Evolutionary conservation across 2,113 vertebrate species (phyloP).

Genomic region (Emydocephalus ijimae): DNA sequence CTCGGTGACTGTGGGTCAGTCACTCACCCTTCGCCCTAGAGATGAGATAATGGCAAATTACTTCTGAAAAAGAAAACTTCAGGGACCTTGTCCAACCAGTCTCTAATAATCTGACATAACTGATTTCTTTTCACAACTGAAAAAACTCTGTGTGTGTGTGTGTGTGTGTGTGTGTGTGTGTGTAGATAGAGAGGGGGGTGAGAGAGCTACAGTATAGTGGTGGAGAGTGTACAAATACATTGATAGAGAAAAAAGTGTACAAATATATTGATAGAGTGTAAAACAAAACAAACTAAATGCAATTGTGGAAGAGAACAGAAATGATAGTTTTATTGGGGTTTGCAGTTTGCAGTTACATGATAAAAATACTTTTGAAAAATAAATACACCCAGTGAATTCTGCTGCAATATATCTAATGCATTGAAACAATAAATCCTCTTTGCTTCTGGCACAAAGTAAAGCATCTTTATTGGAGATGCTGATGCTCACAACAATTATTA

Average conservation of each 20-base stretch:
- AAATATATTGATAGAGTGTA: background rate
- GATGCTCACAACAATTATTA: background rate
- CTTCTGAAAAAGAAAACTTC: background rate
- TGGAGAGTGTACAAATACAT: background rate
- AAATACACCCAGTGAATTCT: constrained; percentile 37
- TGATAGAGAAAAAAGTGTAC: background rate
- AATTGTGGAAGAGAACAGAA: constrained; percentile 23
- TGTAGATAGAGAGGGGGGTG: too few species aligned
- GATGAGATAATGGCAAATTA: background rate
- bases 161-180: too few species aligned
- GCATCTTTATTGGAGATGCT: constrained; percentile 41
- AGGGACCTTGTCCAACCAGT: background rate
- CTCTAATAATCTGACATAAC: background rate
- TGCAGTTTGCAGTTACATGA: constrained; percentile 49
- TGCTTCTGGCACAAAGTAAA: constrained; percentile 55
- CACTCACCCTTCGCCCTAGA: background rate
- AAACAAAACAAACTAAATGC: background rate
- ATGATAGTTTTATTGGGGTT: constrained; percentile 53
- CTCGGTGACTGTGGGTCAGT: background rate
- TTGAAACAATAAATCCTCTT: constrained; percentile 37
- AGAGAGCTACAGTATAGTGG: background rate
- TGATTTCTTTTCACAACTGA: background rate
- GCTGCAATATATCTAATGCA: constrained; percentile 36
- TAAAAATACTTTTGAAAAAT: constrained; percentile 57
- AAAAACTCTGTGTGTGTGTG: too few species aligned